Percentiles rank a stretch among this genome's conserved stretches.
Evolutionary conservation across 92 coral and sea anemone species (phyloP).

Genomic region (Zoanthus sociatus): DNA sequence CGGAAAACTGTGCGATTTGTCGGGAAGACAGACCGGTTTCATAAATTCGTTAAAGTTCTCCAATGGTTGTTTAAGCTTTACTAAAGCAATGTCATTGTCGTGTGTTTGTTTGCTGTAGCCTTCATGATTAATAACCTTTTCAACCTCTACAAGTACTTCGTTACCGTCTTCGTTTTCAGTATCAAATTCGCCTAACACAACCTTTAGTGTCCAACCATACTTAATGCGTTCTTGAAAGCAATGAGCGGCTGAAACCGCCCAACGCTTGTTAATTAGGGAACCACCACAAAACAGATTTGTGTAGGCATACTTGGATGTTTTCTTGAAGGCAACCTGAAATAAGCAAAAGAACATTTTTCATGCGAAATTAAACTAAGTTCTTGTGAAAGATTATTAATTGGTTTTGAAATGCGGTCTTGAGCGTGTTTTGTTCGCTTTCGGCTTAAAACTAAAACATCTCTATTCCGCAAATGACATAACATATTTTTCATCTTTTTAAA

Average conservation of each 20-base stretch:
- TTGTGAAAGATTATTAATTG: no score
- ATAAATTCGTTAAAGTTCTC: slow-evolving; percentile 51
- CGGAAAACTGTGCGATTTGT: slow-evolving; percentile 24
- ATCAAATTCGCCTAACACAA: slow-evolving; percentile 62
- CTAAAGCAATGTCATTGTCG: slow-evolving; percentile 62
- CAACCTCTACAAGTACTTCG: slow-evolving; percentile 57
- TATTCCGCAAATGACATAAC: no score
- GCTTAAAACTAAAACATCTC: no score
- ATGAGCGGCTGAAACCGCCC: slow-evolving; percentile 71
- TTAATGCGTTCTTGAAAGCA: slow-evolving; percentile 21
- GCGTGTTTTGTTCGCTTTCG: no score
- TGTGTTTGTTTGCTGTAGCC: slow-evolving; percentile 30
- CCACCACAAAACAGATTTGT: slow-evolving; percentile 67
- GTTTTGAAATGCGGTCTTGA: no score
- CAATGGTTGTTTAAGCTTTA: slow-evolving; percentile 55
- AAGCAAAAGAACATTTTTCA: no score
- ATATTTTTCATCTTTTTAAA: no score
- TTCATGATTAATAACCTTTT: slow-evolving; percentile 50
- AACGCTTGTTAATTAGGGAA: slow-evolving; percentile 61
- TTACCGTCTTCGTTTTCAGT: slow-evolving; percentile 45
- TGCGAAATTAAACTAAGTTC: no score
- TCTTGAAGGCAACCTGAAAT: no score
- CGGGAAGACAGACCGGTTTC: slow-evolving; percentile 67
- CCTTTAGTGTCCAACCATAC: not conserved
- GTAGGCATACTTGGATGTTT: no score